These are phyloP conservation scores for Lordiphosa collinella DNA, from an alignment of 1,140 invertebrate species.

Conservation along the genomic window DNA sequence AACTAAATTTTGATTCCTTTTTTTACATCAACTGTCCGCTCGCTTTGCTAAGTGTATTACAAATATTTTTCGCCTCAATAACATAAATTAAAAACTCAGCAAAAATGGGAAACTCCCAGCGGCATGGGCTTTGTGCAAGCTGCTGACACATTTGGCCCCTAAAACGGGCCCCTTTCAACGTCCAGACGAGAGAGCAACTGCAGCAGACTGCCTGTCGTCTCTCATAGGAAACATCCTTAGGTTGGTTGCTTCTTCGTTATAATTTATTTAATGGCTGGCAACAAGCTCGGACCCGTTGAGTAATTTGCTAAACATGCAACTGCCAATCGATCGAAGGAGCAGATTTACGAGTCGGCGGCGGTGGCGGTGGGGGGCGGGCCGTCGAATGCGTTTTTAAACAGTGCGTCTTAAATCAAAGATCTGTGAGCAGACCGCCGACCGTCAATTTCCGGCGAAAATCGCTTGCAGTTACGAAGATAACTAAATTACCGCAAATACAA, in stretches of 20 bases:
- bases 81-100: constrained; percentile 65
- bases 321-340: constrained; percentile 21
- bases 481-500: constrained; percentile 57
- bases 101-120: constrained; percentile 39
- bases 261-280: constrained; percentile 65
- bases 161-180: not conserved
- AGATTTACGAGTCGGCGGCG: constrained; percentile 35
- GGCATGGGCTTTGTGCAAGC: constrained; percentile 64
- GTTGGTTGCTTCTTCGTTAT: constrained; percentile 48
- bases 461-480: constrained; percentile 44
- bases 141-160: constrained; percentile 49
- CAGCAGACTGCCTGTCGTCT: constrained; percentile 67
- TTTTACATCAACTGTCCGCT: no score
- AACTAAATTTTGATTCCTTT: no score
- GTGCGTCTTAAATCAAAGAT: constrained; percentile 72
- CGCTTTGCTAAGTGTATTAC: constrained; percentile 49
- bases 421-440: constrained; percentile 37
- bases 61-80: constrained; percentile 57
- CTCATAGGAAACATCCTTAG: constrained; percentile 34
- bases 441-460: constrained; percentile 65
- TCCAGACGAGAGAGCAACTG: not conserved
- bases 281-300: constrained; percentile 45
- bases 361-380: constrained; percentile 32
- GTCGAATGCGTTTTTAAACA: constrained; percentile 72
- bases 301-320: constrained; percentile 69